These are phyloP conservation scores for Denticeps clupeoides DNA, from an alignment of 2,797 vertebrate species.

Conservation along the genomic window DNA sequence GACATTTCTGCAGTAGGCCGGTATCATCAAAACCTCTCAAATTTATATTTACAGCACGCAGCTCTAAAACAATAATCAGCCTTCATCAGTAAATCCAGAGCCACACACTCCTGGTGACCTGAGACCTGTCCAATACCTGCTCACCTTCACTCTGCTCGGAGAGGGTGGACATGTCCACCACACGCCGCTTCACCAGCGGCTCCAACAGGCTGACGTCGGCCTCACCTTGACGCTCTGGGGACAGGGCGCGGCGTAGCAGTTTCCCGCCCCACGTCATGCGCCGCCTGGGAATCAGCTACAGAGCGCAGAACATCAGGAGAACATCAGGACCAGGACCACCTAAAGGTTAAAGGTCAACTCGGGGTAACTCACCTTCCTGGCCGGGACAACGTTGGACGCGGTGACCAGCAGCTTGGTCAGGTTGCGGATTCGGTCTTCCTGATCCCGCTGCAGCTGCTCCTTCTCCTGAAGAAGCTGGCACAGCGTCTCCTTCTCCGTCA, in stretches of 20 bases:
- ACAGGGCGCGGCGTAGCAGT: constrained; percentile 33
- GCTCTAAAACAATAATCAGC: no score
- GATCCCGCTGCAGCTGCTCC: constrained; percentile 80
- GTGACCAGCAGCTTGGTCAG: constrained; percentile 81
- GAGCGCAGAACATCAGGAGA: constrained; percentile 14
- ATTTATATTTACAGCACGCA: no score
- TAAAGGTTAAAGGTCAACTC: background rate
- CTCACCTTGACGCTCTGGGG: constrained; percentile 6
- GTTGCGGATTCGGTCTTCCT: constrained; percentile 75
- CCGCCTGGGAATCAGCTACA: constrained; percentile 67
- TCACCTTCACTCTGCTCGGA: constrained; percentile 41
- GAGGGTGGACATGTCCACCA: constrained; percentile 40
- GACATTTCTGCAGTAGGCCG: no score
- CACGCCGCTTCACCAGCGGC: constrained; percentile 37
- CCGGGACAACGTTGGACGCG: constrained; percentile 52
- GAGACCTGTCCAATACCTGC: no score
- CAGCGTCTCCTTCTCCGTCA: constrained; percentile 74
- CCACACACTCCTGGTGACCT: no score
- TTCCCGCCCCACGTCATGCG: constrained; percentile 90
- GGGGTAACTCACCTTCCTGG: constrained; percentile 36
- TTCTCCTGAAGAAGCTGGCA: constrained; percentile 84
- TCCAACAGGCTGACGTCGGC: constrained; percentile 45
- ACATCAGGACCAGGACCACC: background rate
- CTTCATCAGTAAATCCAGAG: no score
- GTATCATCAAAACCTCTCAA: no score